Evolutionary conservation across 1,140 invertebrate genomes (phyloP), one percentile per base, ranked within the genome.

Genomic region (Prorops nasuta): DNA sequence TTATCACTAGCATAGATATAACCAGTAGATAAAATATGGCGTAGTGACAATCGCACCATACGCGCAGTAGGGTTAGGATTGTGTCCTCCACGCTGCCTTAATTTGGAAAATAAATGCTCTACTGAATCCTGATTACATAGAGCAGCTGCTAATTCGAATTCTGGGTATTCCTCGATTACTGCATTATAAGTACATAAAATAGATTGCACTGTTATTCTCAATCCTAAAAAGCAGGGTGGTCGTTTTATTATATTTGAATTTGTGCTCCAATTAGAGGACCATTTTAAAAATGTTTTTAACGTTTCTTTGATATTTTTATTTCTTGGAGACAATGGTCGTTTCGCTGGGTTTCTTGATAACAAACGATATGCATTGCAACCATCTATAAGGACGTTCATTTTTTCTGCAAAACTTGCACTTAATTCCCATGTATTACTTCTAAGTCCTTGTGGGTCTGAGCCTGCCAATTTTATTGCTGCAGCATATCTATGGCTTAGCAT

Each of bases 41-140:
- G 4, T 6, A 10, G 4, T 28, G 24, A 4, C 4, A 56, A 17
- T 1, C 58, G 28, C 17, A 50, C 32, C 38, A 49, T 50, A 28
- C 56, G 16, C 2, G 31, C 32, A 1, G 51, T 57, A 14, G 60
- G 54, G 44, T 57, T 63, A 2, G 47, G 20, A 40, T 59, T 58
- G 14, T 50, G 49, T 19, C 58, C 53, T 37, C 50, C 51, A 3
- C 51, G 51, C 28, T 53, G 43, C 4, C 56, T 40, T 8, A 64
- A 28, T 46, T 58, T 56, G 0, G 56, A 51, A 45, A 59, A 51
- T 0, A 50, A 20, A 31, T 64, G 56, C 38, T 61, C 51, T 0
- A 58, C 49, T 1, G 54, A 57, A 50, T 59, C 54, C 28, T 60
- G 56, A 44, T 64, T 64, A 17, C 31, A 52, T 4, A 64, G 38